phyloP scores from a whole-genome alignment of 2,888 invertebrate species.

The Silvanus unidentatus region DNA sequence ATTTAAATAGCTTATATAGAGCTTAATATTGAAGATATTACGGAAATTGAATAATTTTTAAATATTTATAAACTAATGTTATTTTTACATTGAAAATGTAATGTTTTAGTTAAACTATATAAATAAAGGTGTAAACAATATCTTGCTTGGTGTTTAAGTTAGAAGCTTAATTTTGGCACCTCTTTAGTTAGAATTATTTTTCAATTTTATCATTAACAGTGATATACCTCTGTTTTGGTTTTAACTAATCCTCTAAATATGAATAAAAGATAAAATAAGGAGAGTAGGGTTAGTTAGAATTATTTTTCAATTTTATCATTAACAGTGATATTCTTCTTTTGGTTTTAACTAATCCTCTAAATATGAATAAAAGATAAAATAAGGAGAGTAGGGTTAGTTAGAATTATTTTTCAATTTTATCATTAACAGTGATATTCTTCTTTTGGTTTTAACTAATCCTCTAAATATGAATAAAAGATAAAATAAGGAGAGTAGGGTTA shows the following conservation, averaged over 20 bases:
- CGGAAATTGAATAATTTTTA: conserved; percentile 33
- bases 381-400: no score
- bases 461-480: no score
- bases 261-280: conserved; percentile 41
- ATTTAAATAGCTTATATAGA: conserved; percentile 47
- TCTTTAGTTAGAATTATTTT: conserved; percentile 54
- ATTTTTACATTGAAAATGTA: conserved; percentile 62
- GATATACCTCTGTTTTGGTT: conserved; percentile 54
- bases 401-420: no score
- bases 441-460: no score
- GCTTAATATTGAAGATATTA: conserved; percentile 48
- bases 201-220: conserved; percentile 62
- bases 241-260: conserved; percentile 49
- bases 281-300: no score
- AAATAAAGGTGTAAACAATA: conserved; percentile 51
- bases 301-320: no score
- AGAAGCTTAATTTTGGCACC: conserved; percentile 56
- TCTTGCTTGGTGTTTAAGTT: conserved; percentile 53
- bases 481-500: no score
- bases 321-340: no score
- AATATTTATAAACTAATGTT: conserved; percentile 43
- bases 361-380: no score
- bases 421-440: no score
- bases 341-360: no score
- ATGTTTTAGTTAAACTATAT: conserved; percentile 61